These are phyloP conservation scores for Sipha flava DNA, from an alignment of 1,140 invertebrate species.

Conservation along the genomic window DNA sequence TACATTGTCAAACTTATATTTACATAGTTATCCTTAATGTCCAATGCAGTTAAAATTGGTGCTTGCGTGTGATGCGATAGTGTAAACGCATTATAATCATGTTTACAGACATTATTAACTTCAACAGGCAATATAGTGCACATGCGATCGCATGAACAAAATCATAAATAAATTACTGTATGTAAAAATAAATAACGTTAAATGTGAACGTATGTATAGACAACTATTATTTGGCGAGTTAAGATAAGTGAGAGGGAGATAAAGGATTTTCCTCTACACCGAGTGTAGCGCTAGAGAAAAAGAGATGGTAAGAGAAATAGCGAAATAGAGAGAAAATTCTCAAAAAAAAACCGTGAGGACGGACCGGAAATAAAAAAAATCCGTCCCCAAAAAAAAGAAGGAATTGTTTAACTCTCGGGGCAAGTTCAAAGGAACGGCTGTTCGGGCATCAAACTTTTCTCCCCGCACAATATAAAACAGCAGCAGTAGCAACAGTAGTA, in stretches of 20 bases:
- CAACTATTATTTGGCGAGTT: not conserved
- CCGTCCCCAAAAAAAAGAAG: not conserved
- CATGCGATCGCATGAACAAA: not conserved
- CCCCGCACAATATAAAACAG: not conserved
- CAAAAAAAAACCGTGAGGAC: not conserved
- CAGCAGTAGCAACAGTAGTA: not conserved
- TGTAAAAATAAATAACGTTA: not conserved
- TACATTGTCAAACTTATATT: no score
- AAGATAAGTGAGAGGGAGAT: not conserved
- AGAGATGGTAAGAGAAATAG: not conserved
- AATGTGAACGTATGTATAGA: not conserved
- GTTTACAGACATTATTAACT: not conserved
- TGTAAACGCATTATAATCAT: no score
- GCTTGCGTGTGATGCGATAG: no score
- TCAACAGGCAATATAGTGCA: not conserved
- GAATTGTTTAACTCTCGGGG: constrained; percentile 8
- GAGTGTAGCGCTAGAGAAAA: not conserved
- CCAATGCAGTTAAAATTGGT: no score
- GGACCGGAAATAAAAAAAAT: not conserved
- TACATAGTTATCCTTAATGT: no score
- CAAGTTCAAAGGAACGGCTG: constrained; percentile 20
- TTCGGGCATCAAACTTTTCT: not conserved
- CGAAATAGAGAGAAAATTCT: not conserved
- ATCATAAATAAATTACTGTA: not conserved
- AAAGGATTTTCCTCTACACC: not conserved